phyloP scores from a whole-genome alignment of 2,113 vertebrate species.

The Orycteropus afer region DNA sequence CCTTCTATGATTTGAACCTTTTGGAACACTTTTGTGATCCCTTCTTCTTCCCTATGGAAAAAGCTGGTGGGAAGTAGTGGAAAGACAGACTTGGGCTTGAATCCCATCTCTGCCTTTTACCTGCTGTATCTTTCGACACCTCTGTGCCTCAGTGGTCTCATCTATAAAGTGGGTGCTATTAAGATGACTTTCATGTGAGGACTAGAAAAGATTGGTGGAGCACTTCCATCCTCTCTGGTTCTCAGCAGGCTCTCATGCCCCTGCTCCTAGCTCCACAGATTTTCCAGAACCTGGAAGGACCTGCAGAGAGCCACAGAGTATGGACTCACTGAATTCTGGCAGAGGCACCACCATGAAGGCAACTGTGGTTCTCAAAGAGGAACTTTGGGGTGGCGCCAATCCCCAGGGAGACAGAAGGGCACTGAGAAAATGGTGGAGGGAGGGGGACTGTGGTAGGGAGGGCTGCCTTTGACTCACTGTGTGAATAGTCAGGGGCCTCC shows the following conservation, averaged over 20 bases:
- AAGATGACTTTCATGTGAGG: not conserved
- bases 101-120: not conserved
- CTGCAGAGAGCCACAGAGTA: not conserved
- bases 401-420: slow-evolving; percentile 28
- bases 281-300: not conserved
- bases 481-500: not conserved
- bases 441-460: not conserved
- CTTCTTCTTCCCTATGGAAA: not conserved
- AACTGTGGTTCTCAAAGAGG: slow-evolving; percentile 67
- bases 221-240: not conserved
- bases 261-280: not conserved
- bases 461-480: not conserved
- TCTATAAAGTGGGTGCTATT: not conserved
- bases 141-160: not conserved
- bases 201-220: not conserved
- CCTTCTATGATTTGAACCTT: not conserved
- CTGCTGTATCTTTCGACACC: not conserved
- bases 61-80: not conserved
- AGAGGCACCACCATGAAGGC: not conserved
- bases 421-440: not conserved
- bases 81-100: not conserved
- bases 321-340: not conserved
- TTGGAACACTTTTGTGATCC: not conserved
- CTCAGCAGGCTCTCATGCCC: not conserved
- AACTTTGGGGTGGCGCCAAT: slow-evolving; percentile 10